These are phyloP conservation scores for Thoracochromis brauschi DNA, from an alignment of 2,113 vertebrate genomes.

Conservation along the genomic window DNA sequence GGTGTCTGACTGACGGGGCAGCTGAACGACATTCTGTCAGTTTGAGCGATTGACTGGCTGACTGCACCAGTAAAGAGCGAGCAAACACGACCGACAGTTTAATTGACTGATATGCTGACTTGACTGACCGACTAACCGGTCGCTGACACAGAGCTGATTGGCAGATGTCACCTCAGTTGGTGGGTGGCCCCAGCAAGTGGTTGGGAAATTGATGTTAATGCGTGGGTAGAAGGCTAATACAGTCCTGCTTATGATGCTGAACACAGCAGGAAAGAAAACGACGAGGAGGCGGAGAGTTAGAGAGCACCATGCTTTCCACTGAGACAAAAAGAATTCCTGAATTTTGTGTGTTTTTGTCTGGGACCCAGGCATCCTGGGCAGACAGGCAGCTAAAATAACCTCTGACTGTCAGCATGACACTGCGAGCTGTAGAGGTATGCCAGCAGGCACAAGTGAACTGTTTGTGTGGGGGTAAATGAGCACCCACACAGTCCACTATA, in stretches of 20 bases:
- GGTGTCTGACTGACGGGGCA: not conserved
- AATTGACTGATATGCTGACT: slow-evolving; percentile 27
- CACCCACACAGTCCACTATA: not conserved
- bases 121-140: slow-evolving; percentile 9
- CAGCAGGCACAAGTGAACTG: not conserved
- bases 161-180: slow-evolving; percentile 28
- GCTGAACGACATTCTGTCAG: slow-evolving; percentile 29
- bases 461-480: not conserved
- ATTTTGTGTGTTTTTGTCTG: slow-evolving; percentile 1
- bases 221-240: not conserved
- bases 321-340: not conserved
- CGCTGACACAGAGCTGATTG: slow-evolving; percentile 3
- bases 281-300: not conserved
- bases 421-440: not conserved
- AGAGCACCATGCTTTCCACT: not conserved
- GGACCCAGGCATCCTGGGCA: not conserved
- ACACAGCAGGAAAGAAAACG: not conserved
- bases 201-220: not conserved
- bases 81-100: not conserved
- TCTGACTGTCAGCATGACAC: slow-evolving; percentile 17
- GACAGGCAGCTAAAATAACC: slow-evolving; percentile 30
- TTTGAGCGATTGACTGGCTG: slow-evolving; percentile 22
- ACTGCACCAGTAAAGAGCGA: not conserved
- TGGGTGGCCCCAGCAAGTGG: slow-evolving; percentile 11
- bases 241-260: not conserved